Base-by-base conservation (phyloP, 2,113 vertebrate species). In the Thomomys bottae region DNA sequence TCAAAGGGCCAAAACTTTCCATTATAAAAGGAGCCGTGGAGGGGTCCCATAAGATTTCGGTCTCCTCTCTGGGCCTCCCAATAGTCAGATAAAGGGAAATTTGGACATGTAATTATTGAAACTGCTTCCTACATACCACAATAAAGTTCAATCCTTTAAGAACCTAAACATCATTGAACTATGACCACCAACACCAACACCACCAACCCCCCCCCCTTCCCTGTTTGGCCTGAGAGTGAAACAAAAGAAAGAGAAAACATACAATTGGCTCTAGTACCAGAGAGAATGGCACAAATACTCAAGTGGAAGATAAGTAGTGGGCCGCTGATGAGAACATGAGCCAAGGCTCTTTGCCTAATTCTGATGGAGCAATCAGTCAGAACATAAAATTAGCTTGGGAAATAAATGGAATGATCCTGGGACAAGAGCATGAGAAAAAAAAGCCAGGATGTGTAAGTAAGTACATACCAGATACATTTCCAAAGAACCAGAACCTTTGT, bases 131-230 rank as follows among this genome's bases (percentile, higher is more conserved):
- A 59, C 28, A 18, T 32, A 40, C 23, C 23, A 9, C 3, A 0
- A 11, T 38, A 28, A 83, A 66, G 90, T 71, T 73, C 21, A 57
- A 76, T 75, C 9, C 45, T 76, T 32, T 1, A 3, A 89, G 67
- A 32, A 88, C 71, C 28, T 67, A 70, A 61, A 90, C 54, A 40
- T 71, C 76, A 91, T 45, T 84, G 38, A 93, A 83, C 63, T 80
- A 66, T 59, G 38, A 9, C n/a, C n/a, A n/a, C n/a, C n/a, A n/a
- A n/a, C n/a, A n/a, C n/a, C n/a, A n/a, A n/a, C n/a, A n/a, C n/a
- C n/a, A n/a, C n/a, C n/a, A n/a, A n/a, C n/a, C n/a, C n/a, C n/a
- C n/a, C n/a, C 24, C 42, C 78, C 17, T 83, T 88, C n/a, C 54
- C 42, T 90, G 61, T 40, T 40, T 67, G 66, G 23, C 20, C 20